Evolutionary conservation across 2,888 invertebrate genomes (phyloP).

Genomic region (Nezara viridula): DNA sequence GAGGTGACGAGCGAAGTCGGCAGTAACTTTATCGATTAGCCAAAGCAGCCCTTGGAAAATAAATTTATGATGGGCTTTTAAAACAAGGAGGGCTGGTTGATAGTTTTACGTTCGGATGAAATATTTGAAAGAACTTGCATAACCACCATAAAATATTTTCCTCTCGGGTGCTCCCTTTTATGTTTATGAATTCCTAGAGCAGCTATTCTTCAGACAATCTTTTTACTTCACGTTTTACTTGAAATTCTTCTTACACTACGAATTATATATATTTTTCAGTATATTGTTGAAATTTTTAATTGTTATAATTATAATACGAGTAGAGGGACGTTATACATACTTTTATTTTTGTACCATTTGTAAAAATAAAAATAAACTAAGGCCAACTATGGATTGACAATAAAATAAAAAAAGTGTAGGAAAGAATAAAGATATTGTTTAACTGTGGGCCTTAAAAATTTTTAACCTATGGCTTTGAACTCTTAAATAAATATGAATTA

Average conservation of each 20-base stretch:
- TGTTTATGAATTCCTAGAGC: background rate
- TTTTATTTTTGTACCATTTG: no score
- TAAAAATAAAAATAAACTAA: no score
- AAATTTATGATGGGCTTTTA: slow-evolving; percentile 22
- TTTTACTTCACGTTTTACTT: background rate
- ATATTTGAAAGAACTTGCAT: background rate
- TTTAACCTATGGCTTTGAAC: no score
- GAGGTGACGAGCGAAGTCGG: background rate
- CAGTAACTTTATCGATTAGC: background rate
- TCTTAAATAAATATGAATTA: no score
- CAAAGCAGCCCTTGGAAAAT: background rate
- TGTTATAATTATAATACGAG: no score
- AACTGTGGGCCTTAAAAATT: no score
- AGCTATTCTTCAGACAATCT: background rate
- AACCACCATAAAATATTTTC: background rate
- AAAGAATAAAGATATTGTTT: no score
- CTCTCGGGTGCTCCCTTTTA: background rate
- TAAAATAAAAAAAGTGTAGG: no score
- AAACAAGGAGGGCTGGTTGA: background rate
- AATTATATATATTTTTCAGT: no score
- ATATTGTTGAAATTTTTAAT: no score
- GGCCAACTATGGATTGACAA: no score
- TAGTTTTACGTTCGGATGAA: slow-evolving; percentile 2
- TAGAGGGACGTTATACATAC: no score
- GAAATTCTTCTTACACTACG: background rate